Base-by-base conservation (phyloP, 2,888 invertebrate genomes). In the Aricia artaxerxes region DNA sequence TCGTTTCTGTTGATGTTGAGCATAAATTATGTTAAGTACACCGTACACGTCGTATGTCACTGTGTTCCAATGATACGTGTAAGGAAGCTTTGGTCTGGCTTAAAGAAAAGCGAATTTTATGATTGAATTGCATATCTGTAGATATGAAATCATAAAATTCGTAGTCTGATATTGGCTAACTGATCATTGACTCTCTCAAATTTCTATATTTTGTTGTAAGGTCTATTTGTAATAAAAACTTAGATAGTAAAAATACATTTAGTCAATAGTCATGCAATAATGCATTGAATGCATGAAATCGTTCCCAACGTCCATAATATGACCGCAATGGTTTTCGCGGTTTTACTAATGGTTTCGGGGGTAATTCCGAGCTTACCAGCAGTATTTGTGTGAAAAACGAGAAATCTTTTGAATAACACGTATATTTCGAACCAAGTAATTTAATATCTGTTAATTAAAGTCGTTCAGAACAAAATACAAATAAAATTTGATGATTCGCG, bases 1-100 rank as follows among this genome's bases (percentile, higher is more conserved):
- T 78, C 73, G 73, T 73, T 73, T 76, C 76, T 76, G 76, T 53
- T 76, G 76, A 76, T 76, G 76, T 76, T 53, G 31, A 49, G 31
- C 57, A 61, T 79, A 44, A 61, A 44, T 79, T 79, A 49, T 60
- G 78, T 79, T 79, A 16, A 61, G 73, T 75, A 75, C 61, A 75
- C 40, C 44, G 73, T 75, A 75, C 61, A 75, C 40, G 60, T 60
- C 35, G 31, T 38, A 49, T 64, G 31, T 60, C 35, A 78, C n/a
- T 61, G 11, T 69, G 31, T 31, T 11, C 35, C 35, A 38, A 69
- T 69, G 69, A 31, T 38, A 38, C 69, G 13, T 35, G 2, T 4
- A 16, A 69, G 1, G 11, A 31, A 31, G 31, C 64, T 31, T 64
- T 3, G 64, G n/a, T 2, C 49, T 11, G 57, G 57, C 57, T 57